A percentile compares a stretch with the other conserved stretches of the same genome.
phyloP scores from a whole-genome alignment of 2,888 invertebrate genomes.

The Clitarchus hookeri region DNA sequence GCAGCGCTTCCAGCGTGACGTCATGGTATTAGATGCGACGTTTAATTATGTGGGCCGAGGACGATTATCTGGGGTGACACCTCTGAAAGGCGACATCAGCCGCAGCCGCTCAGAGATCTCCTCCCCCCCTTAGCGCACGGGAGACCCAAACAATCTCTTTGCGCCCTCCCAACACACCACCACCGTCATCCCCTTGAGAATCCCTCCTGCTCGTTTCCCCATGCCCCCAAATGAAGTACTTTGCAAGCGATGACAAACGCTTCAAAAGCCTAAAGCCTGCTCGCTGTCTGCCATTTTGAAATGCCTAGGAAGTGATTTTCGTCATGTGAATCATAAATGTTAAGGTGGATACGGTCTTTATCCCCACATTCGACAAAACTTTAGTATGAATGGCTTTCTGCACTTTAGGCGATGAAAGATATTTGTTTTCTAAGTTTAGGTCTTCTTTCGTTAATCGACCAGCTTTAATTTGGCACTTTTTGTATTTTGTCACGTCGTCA shows the following conservation, averaged over 20 bases:
- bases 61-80: constrained; percentile 41
- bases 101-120: constrained; percentile 28
- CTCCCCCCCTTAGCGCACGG: constrained; percentile 10
- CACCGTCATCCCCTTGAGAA: neutral
- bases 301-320: neutral
- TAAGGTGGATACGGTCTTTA: neutral
- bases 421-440: no score
- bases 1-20: neutral
- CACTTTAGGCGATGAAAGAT: no score
- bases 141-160: constrained; percentile 14
- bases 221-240: constrained; percentile 20
- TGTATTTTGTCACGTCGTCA: no score
- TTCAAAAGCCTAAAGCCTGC: constrained; percentile 25
- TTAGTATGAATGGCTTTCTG: no score
- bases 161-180: neutral
- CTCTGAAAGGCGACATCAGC: constrained; percentile 39
- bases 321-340: neutral
- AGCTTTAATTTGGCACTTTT: no score
- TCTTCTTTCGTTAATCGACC: no score
- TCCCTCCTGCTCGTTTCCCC: neutral
- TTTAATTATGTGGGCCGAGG: constrained; percentile 39
- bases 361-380: neutral
- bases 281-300: constrained; percentile 21
- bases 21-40: constrained; percentile 30
- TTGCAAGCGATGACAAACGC: constrained; percentile 20